A percentile compares a stretch with the other conserved stretches of the same genome.
These are phyloP conservation scores for Sphaerolaimus hirsutus DNA, from an alignment of 2,888 invertebrate species.

Conservation along the genomic window DNA sequence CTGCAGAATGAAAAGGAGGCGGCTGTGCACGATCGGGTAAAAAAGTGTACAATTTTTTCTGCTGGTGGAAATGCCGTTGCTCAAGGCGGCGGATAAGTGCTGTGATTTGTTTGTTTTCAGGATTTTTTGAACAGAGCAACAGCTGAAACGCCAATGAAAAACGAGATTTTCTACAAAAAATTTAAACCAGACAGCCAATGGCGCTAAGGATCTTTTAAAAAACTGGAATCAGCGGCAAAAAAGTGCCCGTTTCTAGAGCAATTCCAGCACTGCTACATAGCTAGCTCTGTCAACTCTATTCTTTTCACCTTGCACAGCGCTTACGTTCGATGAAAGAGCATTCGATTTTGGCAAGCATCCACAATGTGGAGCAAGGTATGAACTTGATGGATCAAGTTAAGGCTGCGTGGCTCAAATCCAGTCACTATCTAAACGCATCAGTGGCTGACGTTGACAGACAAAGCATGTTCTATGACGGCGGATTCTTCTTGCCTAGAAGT, in stretches of 20 bases:
- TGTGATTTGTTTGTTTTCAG: no score
- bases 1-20: neutral
- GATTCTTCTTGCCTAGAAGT: constrained; percentile 8
- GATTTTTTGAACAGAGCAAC: no score
- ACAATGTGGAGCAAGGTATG: neutral
- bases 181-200: no score
- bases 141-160: no score
- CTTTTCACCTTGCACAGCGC: no score
- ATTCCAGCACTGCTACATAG: no score
- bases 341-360: neutral
- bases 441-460: constrained; percentile 2
- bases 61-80: neutral
- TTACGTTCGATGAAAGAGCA: neutral
- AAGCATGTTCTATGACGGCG: constrained; percentile 5
- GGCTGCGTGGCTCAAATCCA: constrained; percentile 6
- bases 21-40: neutral
- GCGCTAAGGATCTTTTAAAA: no score
- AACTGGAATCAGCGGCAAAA: no score
- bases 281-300: neutral
- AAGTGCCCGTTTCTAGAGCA: no score
- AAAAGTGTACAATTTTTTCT: neutral
- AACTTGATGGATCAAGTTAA: constrained; percentile 5
- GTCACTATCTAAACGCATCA: constrained; percentile 1
- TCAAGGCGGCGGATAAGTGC: no score
- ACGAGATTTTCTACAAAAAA: no score